A percentile compares a stretch with the other conserved stretches of the same genome.
phyloP scores from a whole-genome alignment of 2,888 invertebrate species.

The Drosophila atripex region DNA sequence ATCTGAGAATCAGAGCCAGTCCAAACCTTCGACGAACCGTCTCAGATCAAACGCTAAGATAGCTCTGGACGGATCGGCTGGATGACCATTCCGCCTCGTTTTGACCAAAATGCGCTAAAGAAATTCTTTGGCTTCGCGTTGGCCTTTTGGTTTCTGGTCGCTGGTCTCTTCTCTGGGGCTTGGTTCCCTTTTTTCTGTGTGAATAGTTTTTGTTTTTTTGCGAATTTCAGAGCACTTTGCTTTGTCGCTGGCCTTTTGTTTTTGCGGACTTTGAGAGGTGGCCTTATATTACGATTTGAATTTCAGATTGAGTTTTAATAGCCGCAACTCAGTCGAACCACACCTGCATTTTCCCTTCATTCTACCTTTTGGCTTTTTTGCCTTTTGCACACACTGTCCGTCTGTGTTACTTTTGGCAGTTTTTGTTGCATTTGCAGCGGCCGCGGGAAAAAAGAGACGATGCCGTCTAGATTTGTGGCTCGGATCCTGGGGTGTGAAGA shows the following conservation, averaged over 20 bases:
- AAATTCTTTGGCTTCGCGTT: slow-evolving; percentile 64
- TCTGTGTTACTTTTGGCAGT: slow-evolving; percentile 67
- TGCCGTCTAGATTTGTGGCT: slow-evolving; percentile 32
- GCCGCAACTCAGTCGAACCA: slow-evolving; percentile 52
- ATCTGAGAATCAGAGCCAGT: slow-evolving; percentile 4
- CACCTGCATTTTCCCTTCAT: slow-evolving; percentile 49
- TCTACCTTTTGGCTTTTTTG: slow-evolving; percentile 3
- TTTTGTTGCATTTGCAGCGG: slow-evolving; percentile 27
- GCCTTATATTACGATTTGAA: slow-evolving; percentile 76
- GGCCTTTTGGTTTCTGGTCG: slow-evolving; percentile 58
- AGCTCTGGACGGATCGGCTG: slow-evolving; percentile 41
- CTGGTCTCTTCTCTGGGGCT: slow-evolving; percentile 12
- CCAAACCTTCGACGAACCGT: slow-evolving; percentile 61
- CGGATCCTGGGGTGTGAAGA: slow-evolving; percentile 65
- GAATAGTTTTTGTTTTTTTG: slow-evolving; percentile 65
- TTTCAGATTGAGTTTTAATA: slow-evolving; percentile 80
- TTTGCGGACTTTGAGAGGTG: slow-evolving; percentile 39
- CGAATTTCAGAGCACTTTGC: slow-evolving; percentile 34
- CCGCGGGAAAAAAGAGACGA: slow-evolving; percentile 22
- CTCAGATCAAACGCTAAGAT: slow-evolving; percentile 71
- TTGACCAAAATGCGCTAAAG: slow-evolving; percentile 57
- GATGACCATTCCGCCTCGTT: slow-evolving; percentile 44
- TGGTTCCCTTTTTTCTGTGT: slow-evolving; percentile 50
- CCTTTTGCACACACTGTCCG: not conserved
- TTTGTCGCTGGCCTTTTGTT: slow-evolving; percentile 62